These are phyloP conservation scores for Philhelius pedissequus DNA, from an alignment of 2,888 invertebrate genomes.

Conservation along the genomic window DNA sequence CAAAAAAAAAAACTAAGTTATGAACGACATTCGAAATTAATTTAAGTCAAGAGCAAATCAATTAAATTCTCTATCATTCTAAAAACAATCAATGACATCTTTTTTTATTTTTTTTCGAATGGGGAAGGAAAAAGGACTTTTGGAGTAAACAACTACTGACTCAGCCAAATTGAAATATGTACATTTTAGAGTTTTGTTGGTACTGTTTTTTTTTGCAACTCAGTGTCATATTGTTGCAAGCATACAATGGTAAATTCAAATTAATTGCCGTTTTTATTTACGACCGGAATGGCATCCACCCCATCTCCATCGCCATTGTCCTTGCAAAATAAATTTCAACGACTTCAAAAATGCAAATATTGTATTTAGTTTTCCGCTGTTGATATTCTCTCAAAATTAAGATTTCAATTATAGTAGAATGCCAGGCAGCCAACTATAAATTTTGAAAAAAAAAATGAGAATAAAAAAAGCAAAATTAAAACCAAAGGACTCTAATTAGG, in stretches of 20 bases:
- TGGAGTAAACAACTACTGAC: neutral
- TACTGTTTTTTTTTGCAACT: neutral
- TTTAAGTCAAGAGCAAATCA: slow-evolving; percentile 59
- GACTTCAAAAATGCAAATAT: slow-evolving; percentile 3
- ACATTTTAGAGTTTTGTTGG: neutral
- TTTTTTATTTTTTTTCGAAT: neutral
- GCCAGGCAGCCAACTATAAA: slow-evolving; percentile 47
- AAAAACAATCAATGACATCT: slow-evolving; percentile 44
- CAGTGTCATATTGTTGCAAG: neutral
- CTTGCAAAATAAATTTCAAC: slow-evolving; percentile 31
- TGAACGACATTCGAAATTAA: slow-evolving; percentile 17
- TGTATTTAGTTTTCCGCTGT: neutral
- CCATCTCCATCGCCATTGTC: neutral
- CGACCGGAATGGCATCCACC: neutral
- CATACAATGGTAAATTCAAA: neutral
- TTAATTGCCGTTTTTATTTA: neutral
- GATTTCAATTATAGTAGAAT: slow-evolving; percentile 49
- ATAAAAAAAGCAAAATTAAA: slow-evolving; percentile 1
- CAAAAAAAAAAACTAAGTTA: neutral
- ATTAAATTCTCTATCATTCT: slow-evolving; percentile 26
- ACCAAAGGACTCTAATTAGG: slow-evolving; percentile 28
- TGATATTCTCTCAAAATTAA: slow-evolving; percentile 41
- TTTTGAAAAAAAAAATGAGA: neutral
- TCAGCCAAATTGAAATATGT: neutral
- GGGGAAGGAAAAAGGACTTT: neutral